Conservation (phyloP, 2,888 invertebrate species). For the Chromoteleia sp. region DNA sequence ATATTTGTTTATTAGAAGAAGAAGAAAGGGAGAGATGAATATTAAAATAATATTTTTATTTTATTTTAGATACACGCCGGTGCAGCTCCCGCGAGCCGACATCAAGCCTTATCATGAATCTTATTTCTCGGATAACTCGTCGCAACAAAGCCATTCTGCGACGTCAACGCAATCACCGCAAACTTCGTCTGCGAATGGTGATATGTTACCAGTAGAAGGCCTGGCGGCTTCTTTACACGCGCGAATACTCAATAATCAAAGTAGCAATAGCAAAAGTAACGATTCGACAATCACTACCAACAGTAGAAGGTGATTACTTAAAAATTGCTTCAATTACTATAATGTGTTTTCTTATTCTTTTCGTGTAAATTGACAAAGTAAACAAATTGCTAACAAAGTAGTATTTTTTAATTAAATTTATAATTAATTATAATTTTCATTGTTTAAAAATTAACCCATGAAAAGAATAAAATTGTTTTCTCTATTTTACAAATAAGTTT, state of each 20-base stretch:
- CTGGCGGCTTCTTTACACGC: conserved; percentile 93
- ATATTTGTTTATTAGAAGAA: too few relatives aligned
- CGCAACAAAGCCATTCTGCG: conserved; percentile 77
- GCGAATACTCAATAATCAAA: conserved; percentile 89
- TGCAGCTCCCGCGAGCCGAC: conserved; percentile 88
- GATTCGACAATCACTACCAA: conserved; percentile 61
- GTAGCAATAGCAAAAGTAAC: conserved; percentile 76
- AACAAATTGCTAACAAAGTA: too few relatives aligned
- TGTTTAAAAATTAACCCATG: too few relatives aligned
- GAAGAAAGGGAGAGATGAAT: too few relatives aligned
- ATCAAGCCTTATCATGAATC: conserved; percentile 90
- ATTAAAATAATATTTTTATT: conserved; percentile 18
- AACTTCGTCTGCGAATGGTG: conserved; percentile 77
- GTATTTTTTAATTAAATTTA: too few relatives aligned
- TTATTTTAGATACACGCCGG: conserved; percentile 85
- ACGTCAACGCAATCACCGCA: conserved; percentile 74
- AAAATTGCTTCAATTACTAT: conserved; percentile 1
- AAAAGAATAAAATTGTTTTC: too few relatives aligned
- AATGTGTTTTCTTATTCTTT: neutral
- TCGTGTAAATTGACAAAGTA: too few relatives aligned
- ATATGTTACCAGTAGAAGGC: conserved; percentile 86
- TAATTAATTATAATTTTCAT: too few relatives aligned
- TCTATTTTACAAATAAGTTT: too few relatives aligned
- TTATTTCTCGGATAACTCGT: conserved; percentile 87
- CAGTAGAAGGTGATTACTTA: conserved; percentile 60